Evolutionary conservation across 2,888 invertebrate genomes (phyloP).

Genomic region (Heteromurus nitidus): DNA sequence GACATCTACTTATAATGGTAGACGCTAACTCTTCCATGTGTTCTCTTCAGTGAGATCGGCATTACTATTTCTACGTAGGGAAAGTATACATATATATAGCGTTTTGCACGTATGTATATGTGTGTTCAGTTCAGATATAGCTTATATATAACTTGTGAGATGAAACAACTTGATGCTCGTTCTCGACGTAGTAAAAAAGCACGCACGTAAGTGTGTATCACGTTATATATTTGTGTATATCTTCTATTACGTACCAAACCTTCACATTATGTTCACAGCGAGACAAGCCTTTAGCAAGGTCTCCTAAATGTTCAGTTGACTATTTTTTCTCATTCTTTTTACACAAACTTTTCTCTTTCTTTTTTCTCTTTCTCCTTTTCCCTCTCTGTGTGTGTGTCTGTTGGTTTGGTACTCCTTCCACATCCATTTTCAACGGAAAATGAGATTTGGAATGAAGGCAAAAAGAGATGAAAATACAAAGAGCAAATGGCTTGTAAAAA

Average conservation of each 20-base stretch:
- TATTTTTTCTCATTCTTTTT: conserved; percentile 45
- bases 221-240: conserved; percentile 7
- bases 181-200: background rate
- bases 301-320: conserved; percentile 53
- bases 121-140: background rate
- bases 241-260: conserved; percentile 12
- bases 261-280: conserved; percentile 48
- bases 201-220: too few relatives aligned
- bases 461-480: conserved; percentile 73
- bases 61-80: too few relatives aligned
- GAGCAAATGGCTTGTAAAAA: conserved; percentile 74
- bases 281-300: conserved; percentile 51
- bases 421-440: conserved; percentile 72
- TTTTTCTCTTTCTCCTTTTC: conserved; percentile 25
- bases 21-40: too few relatives aligned
- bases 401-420: conserved; percentile 50
- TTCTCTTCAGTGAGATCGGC: too few relatives aligned
- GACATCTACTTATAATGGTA: background rate
- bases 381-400: conserved; percentile 39
- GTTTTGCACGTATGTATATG: too few relatives aligned
- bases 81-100: too few relatives aligned
- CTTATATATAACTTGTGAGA: background rate
- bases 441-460: conserved; percentile 73
- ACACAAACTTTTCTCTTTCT: conserved; percentile 59
- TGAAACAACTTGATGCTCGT: conserved; percentile 53